Evolutionary conservation across 1,140 invertebrate genomes (phyloP).

Genomic region (Cyclargus thomasi): DNA sequence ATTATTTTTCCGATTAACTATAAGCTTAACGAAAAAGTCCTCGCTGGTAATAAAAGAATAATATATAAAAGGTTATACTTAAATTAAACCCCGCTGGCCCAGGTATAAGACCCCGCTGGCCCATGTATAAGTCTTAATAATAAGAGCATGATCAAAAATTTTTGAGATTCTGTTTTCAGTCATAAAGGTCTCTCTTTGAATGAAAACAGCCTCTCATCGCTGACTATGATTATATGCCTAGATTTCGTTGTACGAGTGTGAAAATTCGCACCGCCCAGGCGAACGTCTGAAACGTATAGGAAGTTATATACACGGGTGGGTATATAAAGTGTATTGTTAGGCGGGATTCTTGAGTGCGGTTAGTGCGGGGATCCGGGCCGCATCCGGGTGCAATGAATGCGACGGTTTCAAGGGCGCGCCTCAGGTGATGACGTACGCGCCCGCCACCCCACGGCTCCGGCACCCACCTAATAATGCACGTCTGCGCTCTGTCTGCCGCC

Average conservation of each 20-base stretch:
- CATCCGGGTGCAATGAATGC: conserved; percentile 74
- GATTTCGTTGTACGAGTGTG: not conserved
- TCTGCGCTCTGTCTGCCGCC: conserved; percentile 72
- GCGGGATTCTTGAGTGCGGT: conserved; percentile 48
- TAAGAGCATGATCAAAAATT: no score
- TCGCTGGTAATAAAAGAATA: no score
- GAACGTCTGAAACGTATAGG: conserved; percentile 2
- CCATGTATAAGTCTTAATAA: no score
- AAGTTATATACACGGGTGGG: conserved; percentile 24
- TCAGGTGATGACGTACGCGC: conserved; percentile 71
- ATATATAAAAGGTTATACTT: no score
- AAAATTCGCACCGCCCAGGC: not conserved
- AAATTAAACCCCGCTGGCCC: no score
- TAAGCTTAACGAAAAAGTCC: no score
- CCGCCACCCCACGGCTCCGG: conserved; percentile 55
- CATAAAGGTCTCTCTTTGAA: no score
- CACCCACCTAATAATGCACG: conserved; percentile 76
- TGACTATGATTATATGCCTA: no score
- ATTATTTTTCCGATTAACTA: no score
- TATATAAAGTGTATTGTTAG: conserved; percentile 30
- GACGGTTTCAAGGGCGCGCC: conserved; percentile 72
- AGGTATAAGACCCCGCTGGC: no score
- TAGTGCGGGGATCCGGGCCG: conserved; percentile 61
- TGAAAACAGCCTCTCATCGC: no score
- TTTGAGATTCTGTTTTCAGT: no score